Percentiles rank a stretch among this genome's conserved stretches.
Conservation (phyloP, 2,113 vertebrate species). For the Cynoglossus semilaevis region DNA sequence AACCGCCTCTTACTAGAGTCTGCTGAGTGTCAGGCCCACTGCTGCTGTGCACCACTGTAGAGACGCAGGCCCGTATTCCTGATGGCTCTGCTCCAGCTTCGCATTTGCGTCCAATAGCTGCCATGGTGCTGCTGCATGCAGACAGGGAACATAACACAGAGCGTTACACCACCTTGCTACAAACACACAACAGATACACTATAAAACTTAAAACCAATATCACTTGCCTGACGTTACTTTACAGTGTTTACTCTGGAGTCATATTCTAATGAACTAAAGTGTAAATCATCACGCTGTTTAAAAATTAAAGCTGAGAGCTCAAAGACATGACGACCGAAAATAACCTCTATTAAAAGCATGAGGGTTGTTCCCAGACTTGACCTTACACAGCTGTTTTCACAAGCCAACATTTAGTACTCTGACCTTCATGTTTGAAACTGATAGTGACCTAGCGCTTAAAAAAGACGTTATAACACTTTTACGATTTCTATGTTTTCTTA, state of each 20-base stretch:
- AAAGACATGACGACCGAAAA: neutral
- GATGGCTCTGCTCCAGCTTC: conserved; percentile 19
- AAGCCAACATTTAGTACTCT: neutral
- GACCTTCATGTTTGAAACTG: neutral
- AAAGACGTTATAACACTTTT: neutral
- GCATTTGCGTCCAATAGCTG: conserved; percentile 66
- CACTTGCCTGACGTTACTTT: neutral
- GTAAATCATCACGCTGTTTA: neutral
- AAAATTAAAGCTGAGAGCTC: neutral
- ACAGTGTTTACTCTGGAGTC: no score
- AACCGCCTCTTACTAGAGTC: conserved; percentile 52
- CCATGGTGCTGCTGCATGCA: conserved; percentile 62
- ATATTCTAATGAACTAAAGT: no score
- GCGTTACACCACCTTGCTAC: conserved; percentile 42
- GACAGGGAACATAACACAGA: conserved; percentile 45
- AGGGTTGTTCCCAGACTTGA: neutral
- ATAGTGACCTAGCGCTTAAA: neutral
- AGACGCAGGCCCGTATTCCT: conserved; percentile 10
- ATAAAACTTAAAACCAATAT: neutral
- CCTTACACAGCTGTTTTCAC: neutral
- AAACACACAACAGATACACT: conserved; percentile 3
- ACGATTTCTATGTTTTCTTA: neutral
- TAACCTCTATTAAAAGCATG: conserved; percentile 1
- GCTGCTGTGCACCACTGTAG: conserved; percentile 3
- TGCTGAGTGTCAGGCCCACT: conserved; percentile 28